Evolutionary conservation across 2,888 invertebrate genomes (phyloP).

Genomic region (Desoria tigrina): DNA sequence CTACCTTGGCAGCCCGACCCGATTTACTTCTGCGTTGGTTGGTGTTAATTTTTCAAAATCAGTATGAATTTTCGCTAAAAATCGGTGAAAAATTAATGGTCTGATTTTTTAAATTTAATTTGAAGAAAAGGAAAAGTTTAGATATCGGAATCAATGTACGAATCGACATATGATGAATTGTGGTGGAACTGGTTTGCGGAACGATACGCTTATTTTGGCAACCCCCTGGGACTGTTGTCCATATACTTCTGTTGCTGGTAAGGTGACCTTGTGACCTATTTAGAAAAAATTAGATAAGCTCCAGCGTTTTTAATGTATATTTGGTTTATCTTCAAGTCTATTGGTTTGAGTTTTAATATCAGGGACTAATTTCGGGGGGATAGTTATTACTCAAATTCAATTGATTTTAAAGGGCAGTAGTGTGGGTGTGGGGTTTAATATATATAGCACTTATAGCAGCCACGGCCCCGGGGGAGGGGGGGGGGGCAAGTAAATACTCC

Average conservation of each 20-base stretch:
- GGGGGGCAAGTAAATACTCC: too few species aligned
- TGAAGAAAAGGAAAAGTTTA: conserved; percentile 9
- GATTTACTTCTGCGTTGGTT: conserved; percentile 50
- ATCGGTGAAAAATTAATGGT: background rate
- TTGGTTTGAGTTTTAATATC: too few species aligned
- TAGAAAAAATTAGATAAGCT: too few species aligned
- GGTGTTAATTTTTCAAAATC: background rate
- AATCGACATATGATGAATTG: conserved; percentile 1
- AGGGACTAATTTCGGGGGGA: too few species aligned
- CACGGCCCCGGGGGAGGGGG: too few species aligned
- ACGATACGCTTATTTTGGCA: conserved; percentile 43
- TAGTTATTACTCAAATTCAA: too few species aligned
- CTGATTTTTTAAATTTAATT: background rate
- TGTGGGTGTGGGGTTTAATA: too few species aligned
- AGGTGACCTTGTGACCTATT: too few species aligned
- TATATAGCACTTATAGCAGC: too few species aligned
- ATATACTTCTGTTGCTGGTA: background rate
- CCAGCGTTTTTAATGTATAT: background rate
- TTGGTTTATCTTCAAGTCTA: too few species aligned
- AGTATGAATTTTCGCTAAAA: background rate
- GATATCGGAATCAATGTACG: conserved; percentile 23
- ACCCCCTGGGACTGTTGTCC: conserved; percentile 50
- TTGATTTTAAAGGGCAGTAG: too few species aligned
- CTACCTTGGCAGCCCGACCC: conserved; percentile 51
- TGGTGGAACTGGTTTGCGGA: conserved; percentile 11